Evolutionary conservation across 2,888 invertebrate species (phyloP), one percentile per base, ranked within the genome.

Genomic region (Melieria omissa): DNA sequence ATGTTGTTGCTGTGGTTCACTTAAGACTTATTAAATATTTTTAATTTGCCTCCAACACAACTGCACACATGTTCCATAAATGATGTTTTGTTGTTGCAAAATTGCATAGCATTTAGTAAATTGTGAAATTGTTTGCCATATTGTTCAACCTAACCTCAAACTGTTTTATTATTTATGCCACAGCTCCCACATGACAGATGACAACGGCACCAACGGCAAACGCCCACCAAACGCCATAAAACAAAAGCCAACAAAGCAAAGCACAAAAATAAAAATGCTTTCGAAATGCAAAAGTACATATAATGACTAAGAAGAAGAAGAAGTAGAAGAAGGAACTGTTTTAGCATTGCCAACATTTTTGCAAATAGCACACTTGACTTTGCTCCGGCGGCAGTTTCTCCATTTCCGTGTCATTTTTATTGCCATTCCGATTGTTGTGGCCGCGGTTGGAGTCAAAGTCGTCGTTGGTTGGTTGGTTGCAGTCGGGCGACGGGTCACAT

Each of bases 331-430:
- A 29, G 29, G 29, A 29, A 29, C 29, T 29, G 29, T 29, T 29
- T 29, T 29, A 29, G 29, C 29, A 29, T 29, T 29, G 29, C 29
- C 29, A 29, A 46, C 14, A 9, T 46, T 8, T 29, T 46, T 16
- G n/a, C 42, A 42, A 42, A 60, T 29, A 14, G 29, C 14, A 16
- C 16, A 55, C 29, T 7, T 12, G 55, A 55, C 14, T 29, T 12
- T 55, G 16, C 29, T 9, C 57, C 14, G 9, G 16, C 57, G 58
- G 8, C 29, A 16, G 45, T 58, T 49, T 62, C 16, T 3, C 12
- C 9, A 46, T 42, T 49, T 41, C 16, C 58, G 64, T 68, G 60
- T 16, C 44, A 54, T 60, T 65, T 65, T 69, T 69, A 72, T 72
- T 72, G 65, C 44, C 55, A 14, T 70, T 65, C 52, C 16, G 65